Conservation (phyloP, 2,113 vertebrate genomes). For the Onychostruthus taczanowskii region DNA sequence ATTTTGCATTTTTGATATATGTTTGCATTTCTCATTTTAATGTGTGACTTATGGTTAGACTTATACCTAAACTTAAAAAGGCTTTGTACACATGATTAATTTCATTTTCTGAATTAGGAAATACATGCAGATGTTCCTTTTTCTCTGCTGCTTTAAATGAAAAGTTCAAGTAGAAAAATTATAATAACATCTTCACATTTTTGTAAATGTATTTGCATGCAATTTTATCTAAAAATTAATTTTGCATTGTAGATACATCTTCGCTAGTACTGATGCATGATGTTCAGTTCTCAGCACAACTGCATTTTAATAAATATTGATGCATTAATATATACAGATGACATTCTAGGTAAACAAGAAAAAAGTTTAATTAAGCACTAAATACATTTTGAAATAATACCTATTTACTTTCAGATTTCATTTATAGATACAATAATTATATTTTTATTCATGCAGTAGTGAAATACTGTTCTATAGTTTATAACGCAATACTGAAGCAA, state of each 20-base stretch:
- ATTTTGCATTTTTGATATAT: not conserved
- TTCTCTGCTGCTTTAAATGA: not conserved
- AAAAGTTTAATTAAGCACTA: conserved; percentile 21
- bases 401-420: not conserved
- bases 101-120: not conserved
- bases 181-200: not conserved
- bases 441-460: not conserved
- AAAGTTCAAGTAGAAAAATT: not conserved
- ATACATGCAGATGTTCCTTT: not conserved
- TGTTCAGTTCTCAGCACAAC: not conserved
- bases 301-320: conserved; percentile 17
- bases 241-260: not conserved
- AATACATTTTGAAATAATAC: conserved; percentile 29
- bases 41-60: not conserved
- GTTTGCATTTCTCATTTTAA: not conserved
- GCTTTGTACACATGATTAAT: not conserved
- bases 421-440: conserved; percentile 4
- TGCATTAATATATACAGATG: not conserved
- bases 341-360: not conserved
- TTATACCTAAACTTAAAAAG: not conserved
- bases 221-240: not conserved
- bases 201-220: not conserved
- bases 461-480: not conserved
- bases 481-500: not conserved
- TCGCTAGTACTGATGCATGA: not conserved